Percentiles rank a stretch among this genome's conserved stretches.
Conservation (phyloP, 2,113 vertebrate species). For the Equus quagga region DNA sequence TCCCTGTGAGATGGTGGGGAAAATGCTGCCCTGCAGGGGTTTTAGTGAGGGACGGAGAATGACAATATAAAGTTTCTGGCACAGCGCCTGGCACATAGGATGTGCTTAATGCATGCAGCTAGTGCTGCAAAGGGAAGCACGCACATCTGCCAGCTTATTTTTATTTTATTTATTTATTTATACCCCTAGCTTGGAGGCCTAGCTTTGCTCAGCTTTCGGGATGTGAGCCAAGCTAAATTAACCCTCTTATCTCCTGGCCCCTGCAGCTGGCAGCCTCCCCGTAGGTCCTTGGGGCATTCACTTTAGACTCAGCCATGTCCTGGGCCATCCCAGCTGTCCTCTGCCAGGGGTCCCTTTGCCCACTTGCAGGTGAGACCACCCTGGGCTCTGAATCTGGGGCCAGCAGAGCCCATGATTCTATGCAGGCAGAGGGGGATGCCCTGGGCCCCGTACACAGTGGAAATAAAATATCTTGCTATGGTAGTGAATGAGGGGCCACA, state of each 20-base stretch:
- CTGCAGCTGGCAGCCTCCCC: constrained; percentile 62
- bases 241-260: constrained; percentile 70
- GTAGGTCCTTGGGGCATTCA: background rate
- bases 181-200: constrained; percentile 55
- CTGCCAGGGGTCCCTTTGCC: background rate
- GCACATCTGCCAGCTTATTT: constrained; percentile 71
- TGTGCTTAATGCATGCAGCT: background rate
- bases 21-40: background rate
- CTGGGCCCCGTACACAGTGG: background rate
- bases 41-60: background rate
- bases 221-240: constrained; percentile 74
- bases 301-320: background rate
- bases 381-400: background rate
- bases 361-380: background rate
- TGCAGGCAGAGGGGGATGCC: background rate
- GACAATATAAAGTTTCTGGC: background rate
- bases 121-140: background rate
- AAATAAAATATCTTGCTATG: background rate
- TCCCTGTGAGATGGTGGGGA: background rate
- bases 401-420: background rate
- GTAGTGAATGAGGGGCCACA: background rate
- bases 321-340: background rate
- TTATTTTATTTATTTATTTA: constrained; percentile 71
- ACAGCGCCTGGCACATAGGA: background rate
- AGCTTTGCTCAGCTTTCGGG: constrained; percentile 64